Conservation (phyloP, 2,797 vertebrate species). For the Hybognathus amarus region DNA sequence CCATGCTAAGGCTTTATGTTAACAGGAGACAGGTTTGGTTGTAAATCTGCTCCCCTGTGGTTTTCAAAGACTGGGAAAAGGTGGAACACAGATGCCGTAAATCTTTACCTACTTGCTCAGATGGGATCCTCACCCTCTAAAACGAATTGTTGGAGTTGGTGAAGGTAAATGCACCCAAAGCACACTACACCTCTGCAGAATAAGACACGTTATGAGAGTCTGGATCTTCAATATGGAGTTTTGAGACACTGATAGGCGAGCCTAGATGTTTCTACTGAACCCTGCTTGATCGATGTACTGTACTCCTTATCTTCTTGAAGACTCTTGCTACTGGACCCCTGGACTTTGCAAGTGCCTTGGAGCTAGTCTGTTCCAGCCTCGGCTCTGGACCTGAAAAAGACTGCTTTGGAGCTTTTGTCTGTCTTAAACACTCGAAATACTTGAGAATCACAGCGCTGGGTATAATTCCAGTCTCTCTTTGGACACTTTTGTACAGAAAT, state of each 20-base stretch:
- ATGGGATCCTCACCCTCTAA: conserved; percentile 35
- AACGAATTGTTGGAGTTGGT: conserved; percentile 37
- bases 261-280: conserved; percentile 1
- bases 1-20: conserved; percentile 40
- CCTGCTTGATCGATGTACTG: background rate
- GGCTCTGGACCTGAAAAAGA: conserved; percentile 83
- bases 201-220: conserved; percentile 39
- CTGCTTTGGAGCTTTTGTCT: conserved; percentile 72
- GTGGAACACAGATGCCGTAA: conserved; percentile 29
- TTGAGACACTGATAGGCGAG: conserved; percentile 14
- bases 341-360: conserved; percentile 96
- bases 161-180: conserved; percentile 51
- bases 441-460: conserved; percentile 72
- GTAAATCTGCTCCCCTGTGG: conserved; percentile 45
- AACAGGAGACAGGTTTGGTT: conserved; percentile 54
- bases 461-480: conserved; percentile 83
- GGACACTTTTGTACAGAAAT: conserved; percentile 83
- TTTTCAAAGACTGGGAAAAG: conserved; percentile 42
- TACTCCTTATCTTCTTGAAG: conserved; percentile 64
- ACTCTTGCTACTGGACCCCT: conserved; percentile 72
- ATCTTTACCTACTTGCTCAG: conserved; percentile 47
- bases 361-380: conserved; percentile 82
- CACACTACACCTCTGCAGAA: conserved; percentile 39
- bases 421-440: conserved; percentile 64
- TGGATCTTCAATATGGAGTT: conserved; percentile 10